These are phyloP conservation scores for Bufo bufo DNA, from an alignment of 2,113 vertebrate genomes.

Conservation along the genomic window DNA sequence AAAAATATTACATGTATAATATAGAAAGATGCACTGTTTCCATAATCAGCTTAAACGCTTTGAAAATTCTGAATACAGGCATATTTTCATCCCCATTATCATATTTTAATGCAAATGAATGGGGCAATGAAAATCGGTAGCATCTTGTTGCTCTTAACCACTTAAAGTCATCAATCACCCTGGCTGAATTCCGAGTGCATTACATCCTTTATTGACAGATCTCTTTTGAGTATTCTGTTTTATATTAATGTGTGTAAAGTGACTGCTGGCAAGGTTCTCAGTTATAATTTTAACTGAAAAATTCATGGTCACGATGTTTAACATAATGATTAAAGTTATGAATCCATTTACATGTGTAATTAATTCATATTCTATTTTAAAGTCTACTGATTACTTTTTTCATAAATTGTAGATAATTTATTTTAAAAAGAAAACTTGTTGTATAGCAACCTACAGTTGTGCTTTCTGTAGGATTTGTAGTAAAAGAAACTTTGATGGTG, in stretches of 20 bases:
- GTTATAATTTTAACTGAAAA: constrained; percentile 22
- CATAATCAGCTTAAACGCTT: not conserved
- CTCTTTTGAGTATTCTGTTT: constrained; percentile 3
- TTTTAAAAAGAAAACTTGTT: not conserved
- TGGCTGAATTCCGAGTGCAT: constrained; percentile 28
- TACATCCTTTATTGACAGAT: constrained; percentile 29
- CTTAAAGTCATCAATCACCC: constrained; percentile 38
- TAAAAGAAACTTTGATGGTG: not conserved
- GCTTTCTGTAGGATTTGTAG: not conserved
- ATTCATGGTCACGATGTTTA: constrained; percentile 10
- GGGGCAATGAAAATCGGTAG: constrained; percentile 16
- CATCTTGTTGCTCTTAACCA: constrained; percentile 18
- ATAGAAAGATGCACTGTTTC: not conserved
- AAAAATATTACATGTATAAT: not conserved
- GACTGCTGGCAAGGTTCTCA: constrained; percentile 20
- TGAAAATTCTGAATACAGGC: not conserved
- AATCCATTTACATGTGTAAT: constrained; percentile 20
- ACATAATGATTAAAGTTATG: constrained; percentile 24
- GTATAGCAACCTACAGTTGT: too few species aligned
- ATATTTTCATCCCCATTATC: not conserved
- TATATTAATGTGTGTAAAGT: constrained; percentile 43
- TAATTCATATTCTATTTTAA: not conserved
- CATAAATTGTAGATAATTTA: not conserved
- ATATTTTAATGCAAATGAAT: constrained; percentile 22
- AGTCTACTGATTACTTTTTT: not conserved